Conservation (phyloP, 2,113 vertebrate genomes). For the Trichechus manatus region DNA sequence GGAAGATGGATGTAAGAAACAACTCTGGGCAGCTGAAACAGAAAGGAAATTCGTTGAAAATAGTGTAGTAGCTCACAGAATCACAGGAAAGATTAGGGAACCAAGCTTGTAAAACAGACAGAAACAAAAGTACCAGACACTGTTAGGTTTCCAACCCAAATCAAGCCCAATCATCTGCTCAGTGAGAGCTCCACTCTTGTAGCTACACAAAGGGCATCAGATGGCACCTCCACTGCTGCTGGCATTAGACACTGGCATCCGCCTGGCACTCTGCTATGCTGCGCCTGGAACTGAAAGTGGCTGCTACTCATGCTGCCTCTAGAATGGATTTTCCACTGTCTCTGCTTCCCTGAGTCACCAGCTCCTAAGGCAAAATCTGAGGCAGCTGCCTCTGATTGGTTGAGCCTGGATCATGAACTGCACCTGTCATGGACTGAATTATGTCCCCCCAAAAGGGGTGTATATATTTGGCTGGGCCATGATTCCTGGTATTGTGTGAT, state of each 20-base stretch:
- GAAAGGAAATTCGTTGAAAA: constrained; percentile 26
- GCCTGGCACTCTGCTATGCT: background rate
- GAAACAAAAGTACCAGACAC: background rate
- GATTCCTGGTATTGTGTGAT: no score
- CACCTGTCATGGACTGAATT: background rate
- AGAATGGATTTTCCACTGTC: background rate
- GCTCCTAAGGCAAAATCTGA: background rate
- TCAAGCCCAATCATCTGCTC: background rate
- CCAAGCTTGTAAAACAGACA: background rate
- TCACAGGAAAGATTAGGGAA: background rate
- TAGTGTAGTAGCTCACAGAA: background rate
- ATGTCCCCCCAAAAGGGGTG: no score
- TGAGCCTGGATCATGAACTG: background rate
- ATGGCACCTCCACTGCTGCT: background rate
- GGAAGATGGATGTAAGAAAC: background rate
- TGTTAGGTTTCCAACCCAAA: background rate
- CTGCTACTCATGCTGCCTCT: background rate
- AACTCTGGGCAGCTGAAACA: background rate
- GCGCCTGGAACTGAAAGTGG: background rate
- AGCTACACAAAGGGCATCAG: background rate
- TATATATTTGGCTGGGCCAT: no score
- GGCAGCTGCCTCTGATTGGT: background rate
- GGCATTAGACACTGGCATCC: background rate
- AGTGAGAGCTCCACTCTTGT: background rate
- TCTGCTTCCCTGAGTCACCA: background rate